Evolutionary conservation across 1,140 invertebrate genomes (phyloP), one percentile per base, ranked within the genome.

Genomic region (Tetramorium simillimum): DNA sequence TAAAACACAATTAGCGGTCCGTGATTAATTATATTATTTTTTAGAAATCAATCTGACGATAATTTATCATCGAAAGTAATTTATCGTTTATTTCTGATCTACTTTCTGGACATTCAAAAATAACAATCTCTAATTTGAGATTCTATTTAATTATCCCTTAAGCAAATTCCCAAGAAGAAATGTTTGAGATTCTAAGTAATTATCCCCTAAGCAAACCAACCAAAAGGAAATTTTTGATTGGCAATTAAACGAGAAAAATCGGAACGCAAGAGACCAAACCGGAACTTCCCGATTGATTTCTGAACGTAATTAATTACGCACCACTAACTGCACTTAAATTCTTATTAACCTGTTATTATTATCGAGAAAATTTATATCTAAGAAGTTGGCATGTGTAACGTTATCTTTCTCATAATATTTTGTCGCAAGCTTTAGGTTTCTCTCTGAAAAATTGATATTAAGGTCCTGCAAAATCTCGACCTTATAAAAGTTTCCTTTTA

Each of bases 231-330:
- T 69, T 69, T 69, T 69, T 69, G 65, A 69, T 69, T 69, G 65
- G 65, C 65, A 69, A 69, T 69, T 69, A 69, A 69, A 69, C 14
- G 40, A 69, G 65, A 69, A 69, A 69, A 69, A 49, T 69, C 12
- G 12, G 21, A 46, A 43, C 40, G 21, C 21, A 16, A 24, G 65
- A 3, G 65, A 69, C 40, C 46, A n/a, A 69, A 69, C 37, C 40
- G 40, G 40, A 69, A 69, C 43, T 69, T 69, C 6, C 21, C 40
- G 40, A 49, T 69, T 69, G 65, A 69, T 69, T 69, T 69, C n/a
- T 24, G 21, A 69, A 49, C 24, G 40, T 49, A 69, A 69, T 69
- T 46, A 69, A 69, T 69, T 69, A 49, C 40, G 40, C 21, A 69
- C 40, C 40, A 49, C 63, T 67, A 69, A 69, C 65, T 49, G 40